These are phyloP conservation scores for Ochlodes sylvanus DNA, from an alignment of 2,888 invertebrate genomes.

Conservation along the genomic window DNA sequence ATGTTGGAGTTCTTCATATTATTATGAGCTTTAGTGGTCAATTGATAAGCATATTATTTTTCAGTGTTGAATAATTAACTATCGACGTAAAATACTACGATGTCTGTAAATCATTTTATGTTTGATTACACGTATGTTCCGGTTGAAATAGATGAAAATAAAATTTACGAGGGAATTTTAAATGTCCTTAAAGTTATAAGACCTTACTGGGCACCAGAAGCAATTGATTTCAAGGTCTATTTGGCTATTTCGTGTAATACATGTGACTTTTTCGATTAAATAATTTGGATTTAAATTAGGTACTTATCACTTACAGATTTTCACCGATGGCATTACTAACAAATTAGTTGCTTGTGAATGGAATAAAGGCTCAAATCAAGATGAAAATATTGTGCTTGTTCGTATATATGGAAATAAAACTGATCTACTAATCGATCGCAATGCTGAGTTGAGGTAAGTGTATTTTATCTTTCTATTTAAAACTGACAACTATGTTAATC, in stretches of 20 bases:
- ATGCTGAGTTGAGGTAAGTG: conserved; percentile 89
- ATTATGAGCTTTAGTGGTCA: neutral
- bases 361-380: conserved; percentile 52
- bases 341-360: conserved; percentile 92
- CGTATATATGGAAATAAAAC: conserved; percentile 97
- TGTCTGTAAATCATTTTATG: conserved; percentile 31
- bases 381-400: conserved; percentile 90
- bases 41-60: neutral
- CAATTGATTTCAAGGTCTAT: conserved; percentile 89
- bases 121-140: conserved; percentile 80
- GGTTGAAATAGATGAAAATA: conserved; percentile 87
- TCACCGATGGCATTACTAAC: conserved; percentile 98
- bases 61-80: neutral
- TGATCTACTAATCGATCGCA: conserved; percentile 95
- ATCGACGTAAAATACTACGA: neutral
- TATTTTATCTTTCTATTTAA: neutral
- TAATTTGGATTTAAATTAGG: neutral
- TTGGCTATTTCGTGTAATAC: neutral
- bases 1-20: conserved; percentile 37
- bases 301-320: conserved; percentile 89
- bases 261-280: neutral
- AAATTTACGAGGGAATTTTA: conserved; percentile 88
- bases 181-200: conserved; percentile 88
- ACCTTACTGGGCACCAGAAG: conserved; percentile 88
- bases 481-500: too few relatives aligned